These are phyloP conservation scores for Drosophila anomalata DNA, from an alignment of 2,888 invertebrate genomes.

Conservation along the genomic window DNA sequence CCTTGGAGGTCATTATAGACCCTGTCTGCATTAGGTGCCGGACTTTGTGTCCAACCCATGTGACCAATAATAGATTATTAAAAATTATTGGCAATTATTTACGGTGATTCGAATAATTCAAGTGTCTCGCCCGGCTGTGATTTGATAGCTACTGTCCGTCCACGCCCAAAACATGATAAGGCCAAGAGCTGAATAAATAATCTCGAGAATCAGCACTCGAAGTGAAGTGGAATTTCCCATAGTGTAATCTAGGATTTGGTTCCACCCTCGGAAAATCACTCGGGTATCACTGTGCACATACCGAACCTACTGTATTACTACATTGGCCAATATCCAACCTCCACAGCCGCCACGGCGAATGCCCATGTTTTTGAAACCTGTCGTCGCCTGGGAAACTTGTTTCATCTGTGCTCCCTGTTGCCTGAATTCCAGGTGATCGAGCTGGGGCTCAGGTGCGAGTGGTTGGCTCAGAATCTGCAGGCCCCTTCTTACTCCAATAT, in stretches of 20 bases:
- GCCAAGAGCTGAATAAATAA: slow-evolving; percentile 27
- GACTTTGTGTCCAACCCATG: slow-evolving; percentile 28
- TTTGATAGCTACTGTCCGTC: slow-evolving; percentile 22
- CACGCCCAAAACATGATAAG: slow-evolving; percentile 28
- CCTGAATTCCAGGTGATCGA: slow-evolving; percentile 24
- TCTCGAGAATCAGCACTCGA: slow-evolving; percentile 21
- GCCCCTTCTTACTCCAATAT: background rate
- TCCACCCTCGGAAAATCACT: slow-evolving; percentile 22
- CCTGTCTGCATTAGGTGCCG: slow-evolving; percentile 1
- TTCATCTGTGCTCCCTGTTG: slow-evolving; percentile 26
- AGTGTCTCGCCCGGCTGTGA: slow-evolving; percentile 17
- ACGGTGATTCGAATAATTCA: slow-evolving; percentile 33
- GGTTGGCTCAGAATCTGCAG: slow-evolving; percentile 3
- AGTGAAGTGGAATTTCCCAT: slow-evolving; percentile 45
- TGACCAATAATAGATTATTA: slow-evolving; percentile 45
- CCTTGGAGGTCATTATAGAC: slow-evolving; percentile 11
- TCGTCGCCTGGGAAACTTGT: slow-evolving; percentile 47
- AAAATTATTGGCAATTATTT: slow-evolving; percentile 36
- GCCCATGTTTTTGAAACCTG: slow-evolving; percentile 34
- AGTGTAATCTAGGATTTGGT: slow-evolving; percentile 26
- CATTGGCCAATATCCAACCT: slow-evolving; percentile 6
- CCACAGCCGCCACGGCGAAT: slow-evolving; percentile 26
- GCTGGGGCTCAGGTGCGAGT: background rate
- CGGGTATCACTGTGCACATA: slow-evolving; percentile 36
- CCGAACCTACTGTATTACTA: slow-evolving; percentile 7